Base-by-base conservation (phyloP, 2,888 invertebrate species). In the Taphrorychus bicolor region DNA sequence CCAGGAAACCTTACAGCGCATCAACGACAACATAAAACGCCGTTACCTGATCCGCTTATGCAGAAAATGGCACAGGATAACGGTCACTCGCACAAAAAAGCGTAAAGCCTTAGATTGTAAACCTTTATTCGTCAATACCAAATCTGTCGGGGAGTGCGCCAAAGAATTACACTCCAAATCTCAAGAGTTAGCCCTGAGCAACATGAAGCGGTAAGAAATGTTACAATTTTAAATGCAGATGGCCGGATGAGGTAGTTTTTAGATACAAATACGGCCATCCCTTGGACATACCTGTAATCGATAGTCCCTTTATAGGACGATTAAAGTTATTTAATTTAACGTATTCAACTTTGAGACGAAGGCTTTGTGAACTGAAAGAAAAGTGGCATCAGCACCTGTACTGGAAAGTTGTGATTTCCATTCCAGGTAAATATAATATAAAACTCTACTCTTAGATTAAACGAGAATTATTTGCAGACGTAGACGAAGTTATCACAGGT, bases 331-430 rank as follows among this genome's bases (percentile, higher is more conserved):
- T 71, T 16, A 63, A 76, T 32, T 71, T 80, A 14, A 77, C 77
- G 5, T 77, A 77, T 54, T 71, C 72, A 11, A 53, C 74, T 16
- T 68, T 82, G 42, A 69, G 74, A 18, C 74, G 76, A 64, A 76
- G 76, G 57, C 75, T 74, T 52, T 70, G 69, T 14, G 73, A 76
- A 23, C 56, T 76, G 22, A 73, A 71, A 17, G 73, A 70, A 14
- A 72, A 73, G 45, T 68, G 77, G 53, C 76, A 75, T 19, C 79
- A 75, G 56, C 76, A 79, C 48, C 71, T 82, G n/a, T 86, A 81
- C 73, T 90, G 90, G 90, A 90, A 90, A 81, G 78, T 89, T 24
- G 84, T 86, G 3, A 77, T 90, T 56, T 86, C 88, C 5, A 83
- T 87, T 61, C 87, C 89, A 1, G 83, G 85, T 70, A 73, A 82